Conservation (phyloP, 2,113 vertebrate genomes). For the Acinonyx jubatus region DNA sequence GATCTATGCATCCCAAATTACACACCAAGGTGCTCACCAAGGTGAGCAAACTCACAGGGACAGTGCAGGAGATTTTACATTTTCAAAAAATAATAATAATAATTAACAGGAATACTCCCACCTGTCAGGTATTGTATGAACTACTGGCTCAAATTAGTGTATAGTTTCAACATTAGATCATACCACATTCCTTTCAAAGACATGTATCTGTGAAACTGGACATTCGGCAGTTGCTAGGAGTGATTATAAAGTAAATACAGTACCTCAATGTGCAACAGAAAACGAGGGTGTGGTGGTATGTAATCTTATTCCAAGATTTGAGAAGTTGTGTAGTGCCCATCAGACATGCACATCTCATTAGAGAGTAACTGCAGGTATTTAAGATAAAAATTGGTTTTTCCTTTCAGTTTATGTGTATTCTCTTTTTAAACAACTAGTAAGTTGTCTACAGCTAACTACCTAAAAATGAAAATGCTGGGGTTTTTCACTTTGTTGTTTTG, state of each 20-base stretch:
- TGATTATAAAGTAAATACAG: not conserved
- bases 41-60: not conserved
- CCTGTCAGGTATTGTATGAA: not conserved
- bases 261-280: not conserved
- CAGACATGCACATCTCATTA: not conserved
- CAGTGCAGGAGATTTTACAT: not conserved
- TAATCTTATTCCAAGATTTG: not conserved
- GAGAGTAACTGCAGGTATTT: not conserved
- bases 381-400: not conserved
- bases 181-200: not conserved
- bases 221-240: not conserved
- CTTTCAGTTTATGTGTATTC: not conserved
- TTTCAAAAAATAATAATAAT: not conserved
- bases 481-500: not conserved
- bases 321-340: not conserved
- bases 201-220: not conserved
- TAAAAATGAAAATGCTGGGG: not conserved
- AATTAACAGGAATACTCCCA: not conserved
- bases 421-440: not conserved
- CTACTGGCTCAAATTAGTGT: not conserved
- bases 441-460: not conserved
- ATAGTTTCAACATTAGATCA: not conserved
- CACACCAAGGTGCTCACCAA: not conserved
- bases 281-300: fast-evolving
- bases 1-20: not conserved